A percentile compares a stretch with the other conserved stretches of the same genome.
phyloP scores from a whole-genome alignment of 2,113 vertebrate genomes.

The Stictonetta naevosa region DNA sequence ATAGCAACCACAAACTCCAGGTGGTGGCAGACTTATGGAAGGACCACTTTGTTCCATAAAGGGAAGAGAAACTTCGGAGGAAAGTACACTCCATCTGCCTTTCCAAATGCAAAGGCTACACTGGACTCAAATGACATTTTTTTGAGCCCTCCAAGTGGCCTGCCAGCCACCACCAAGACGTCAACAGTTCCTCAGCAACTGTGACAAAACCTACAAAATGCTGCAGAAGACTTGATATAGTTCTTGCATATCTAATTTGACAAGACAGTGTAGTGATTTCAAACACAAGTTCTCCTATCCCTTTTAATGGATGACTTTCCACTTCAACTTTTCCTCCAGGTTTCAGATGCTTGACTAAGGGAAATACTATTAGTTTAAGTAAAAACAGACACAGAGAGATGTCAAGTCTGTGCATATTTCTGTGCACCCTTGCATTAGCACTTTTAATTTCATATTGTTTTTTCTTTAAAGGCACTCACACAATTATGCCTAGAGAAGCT shows the following conservation, averaged over 20 bases:
- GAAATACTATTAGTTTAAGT: background rate
- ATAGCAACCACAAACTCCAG: background rate
- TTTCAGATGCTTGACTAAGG: background rate
- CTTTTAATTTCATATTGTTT: background rate
- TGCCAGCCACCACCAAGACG: background rate
- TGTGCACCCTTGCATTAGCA: background rate
- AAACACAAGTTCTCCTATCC: background rate
- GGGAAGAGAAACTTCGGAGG: background rate
- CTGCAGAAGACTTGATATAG: background rate
- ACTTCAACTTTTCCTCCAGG: background rate
- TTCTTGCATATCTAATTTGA: background rate
- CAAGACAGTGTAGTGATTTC: background rate
- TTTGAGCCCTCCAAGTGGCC: background rate
- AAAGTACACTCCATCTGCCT: background rate
- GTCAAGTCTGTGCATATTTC: background rate
- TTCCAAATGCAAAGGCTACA: background rate
- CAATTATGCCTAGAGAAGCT: background rate
- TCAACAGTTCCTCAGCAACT: background rate
- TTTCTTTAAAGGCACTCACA: background rate
- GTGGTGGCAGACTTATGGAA: background rate
- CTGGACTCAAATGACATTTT: background rate
- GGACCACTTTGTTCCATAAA: background rate
- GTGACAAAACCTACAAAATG: background rate
- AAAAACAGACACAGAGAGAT: background rate
- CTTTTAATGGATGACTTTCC: background rate